These are phyloP conservation scores for Cephus pygmeus DNA, from an alignment of 2,888 invertebrate genomes.

Conservation along the genomic window DNA sequence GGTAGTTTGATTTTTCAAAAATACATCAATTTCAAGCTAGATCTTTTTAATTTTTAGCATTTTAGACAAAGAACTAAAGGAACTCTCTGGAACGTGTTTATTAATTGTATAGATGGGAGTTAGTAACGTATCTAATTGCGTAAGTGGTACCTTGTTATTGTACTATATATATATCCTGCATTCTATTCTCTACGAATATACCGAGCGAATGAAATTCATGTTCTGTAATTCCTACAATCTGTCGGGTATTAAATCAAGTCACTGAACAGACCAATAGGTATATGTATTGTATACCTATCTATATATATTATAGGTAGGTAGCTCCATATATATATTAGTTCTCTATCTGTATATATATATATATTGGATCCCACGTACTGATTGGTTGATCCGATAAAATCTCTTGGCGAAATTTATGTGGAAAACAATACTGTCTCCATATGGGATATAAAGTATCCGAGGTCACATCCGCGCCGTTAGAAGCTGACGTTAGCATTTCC, in stretches of 20 bases:
- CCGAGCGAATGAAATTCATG: conserved; percentile 3
- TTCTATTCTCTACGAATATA: background rate
- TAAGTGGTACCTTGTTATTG: background rate
- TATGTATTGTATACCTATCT: background rate
- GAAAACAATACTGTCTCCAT: conserved; percentile 21
- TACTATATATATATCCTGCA: background rate
- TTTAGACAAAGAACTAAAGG: background rate
- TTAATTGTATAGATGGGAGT: background rate
- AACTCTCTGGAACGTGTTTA: background rate
- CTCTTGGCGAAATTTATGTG: conserved; percentile 24
- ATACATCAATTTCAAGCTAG: background rate
- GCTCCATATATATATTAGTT: background rate
- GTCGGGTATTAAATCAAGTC: conserved; percentile 5
- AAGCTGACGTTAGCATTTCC: background rate
- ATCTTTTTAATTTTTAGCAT: background rate
- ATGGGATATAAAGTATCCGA: background rate
- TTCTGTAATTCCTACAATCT: conserved; percentile 4
- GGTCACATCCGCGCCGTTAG: background rate
- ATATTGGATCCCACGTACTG: conserved; percentile 15
- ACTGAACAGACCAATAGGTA: background rate
- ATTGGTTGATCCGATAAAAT: conserved; percentile 25
- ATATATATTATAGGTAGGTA: background rate
- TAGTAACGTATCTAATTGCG: background rate
- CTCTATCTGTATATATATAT: background rate
- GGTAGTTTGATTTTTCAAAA: background rate